Evolutionary conservation across 2,113 vertebrate genomes (phyloP).

Genomic region (Haplochromis vanheusdeni): DNA sequence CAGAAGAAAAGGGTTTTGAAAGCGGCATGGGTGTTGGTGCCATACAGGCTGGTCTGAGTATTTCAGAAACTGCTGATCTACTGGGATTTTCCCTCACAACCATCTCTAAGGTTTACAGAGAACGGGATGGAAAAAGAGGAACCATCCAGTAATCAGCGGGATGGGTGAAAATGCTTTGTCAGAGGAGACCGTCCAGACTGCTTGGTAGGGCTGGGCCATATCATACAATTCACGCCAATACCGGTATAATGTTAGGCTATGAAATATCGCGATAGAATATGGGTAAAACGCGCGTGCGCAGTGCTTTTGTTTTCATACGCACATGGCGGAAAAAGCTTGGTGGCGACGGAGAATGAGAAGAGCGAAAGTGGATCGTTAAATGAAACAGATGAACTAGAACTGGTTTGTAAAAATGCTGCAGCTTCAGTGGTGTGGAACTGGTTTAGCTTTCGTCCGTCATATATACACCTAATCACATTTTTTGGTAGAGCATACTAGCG

Average conservation of each 20-base stretch:
- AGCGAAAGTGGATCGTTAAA: rapidly evolving
- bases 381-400: rapidly evolving
- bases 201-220: neutral
- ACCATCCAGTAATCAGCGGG: neutral
- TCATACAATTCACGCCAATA: neutral
- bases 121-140: neutral
- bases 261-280: neutral
- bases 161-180: neutral
- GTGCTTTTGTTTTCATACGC: neutral
- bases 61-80: neutral
- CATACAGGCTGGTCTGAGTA: neutral
- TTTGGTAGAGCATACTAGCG: rapidly evolving
- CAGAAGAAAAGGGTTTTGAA: neutral
- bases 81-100: neutral
- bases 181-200: neutral
- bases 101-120: neutral
- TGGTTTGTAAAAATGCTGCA: neutral
- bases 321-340: rapidly evolving
- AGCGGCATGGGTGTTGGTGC: neutral
- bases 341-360: rapidly evolving
- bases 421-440: neutral
- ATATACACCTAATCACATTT: neutral
- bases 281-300: neutral
- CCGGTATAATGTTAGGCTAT: neutral
- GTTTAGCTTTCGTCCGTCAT: neutral